Conservation (phyloP, 2,797 vertebrate species). For the Gymnothorax javanicus region DNA sequence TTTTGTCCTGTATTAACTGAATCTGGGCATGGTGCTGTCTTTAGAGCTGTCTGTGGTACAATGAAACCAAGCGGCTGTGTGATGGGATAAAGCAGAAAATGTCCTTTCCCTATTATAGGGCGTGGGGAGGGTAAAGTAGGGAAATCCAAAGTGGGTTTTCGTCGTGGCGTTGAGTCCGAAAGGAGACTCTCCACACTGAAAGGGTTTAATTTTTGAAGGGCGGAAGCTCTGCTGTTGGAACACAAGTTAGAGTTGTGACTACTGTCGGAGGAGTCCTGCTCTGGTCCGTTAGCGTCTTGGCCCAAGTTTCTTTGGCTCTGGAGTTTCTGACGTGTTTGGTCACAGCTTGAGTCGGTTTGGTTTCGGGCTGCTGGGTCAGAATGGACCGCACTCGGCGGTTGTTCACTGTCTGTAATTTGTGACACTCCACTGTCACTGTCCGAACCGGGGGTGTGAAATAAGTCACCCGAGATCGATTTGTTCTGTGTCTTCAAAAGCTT, state of each 20-base stretch:
- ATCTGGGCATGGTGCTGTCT: conserved; percentile 71
- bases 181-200: conserved; percentile 96
- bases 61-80: conserved; percentile 93
- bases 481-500: conserved; percentile 88
- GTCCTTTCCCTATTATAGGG: conserved; percentile 88
- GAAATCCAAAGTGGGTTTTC: conserved; percentile 82
- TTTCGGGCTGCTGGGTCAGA: conserved; percentile 47
- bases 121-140: conserved; percentile 77
- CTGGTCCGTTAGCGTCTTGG: conserved; percentile 60
- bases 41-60: conserved; percentile 87
- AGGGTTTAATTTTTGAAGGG: conserved; percentile 86
- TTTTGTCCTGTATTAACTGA: conserved; percentile 48
- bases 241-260: conserved; percentile 63
- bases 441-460: conserved; percentile 88
- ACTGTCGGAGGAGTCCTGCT: conserved; percentile 72
- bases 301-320: conserved; percentile 74
- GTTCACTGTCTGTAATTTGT: conserved; percentile 81
- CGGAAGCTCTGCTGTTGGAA: conserved; percentile 65
- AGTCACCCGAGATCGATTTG: conserved; percentile 80
- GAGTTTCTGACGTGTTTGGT: conserved; percentile 70
- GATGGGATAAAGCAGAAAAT: conserved; percentile 93
- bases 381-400: conserved; percentile 53
- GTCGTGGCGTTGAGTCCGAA: conserved; percentile 85
- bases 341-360: conserved; percentile 69
- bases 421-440: conserved; percentile 93